Percentiles rank a stretch among this genome's conserved stretches.
Evolutionary conservation across 1,140 invertebrate genomes (phyloP).

Genomic region (Formica exsecta): DNA sequence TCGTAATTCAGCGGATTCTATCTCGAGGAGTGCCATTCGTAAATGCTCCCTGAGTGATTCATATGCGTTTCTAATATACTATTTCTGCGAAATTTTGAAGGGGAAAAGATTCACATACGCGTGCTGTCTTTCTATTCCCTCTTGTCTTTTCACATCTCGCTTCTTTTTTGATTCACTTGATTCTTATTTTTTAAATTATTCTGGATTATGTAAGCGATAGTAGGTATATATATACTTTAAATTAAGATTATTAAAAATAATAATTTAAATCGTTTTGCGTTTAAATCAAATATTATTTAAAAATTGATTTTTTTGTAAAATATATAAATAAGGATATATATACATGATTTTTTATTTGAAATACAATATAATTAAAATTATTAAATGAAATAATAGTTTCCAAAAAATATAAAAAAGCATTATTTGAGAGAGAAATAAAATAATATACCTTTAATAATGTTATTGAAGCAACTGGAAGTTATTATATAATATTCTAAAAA

Average conservation of each 20-base stretch:
- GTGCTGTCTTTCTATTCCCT: background rate
- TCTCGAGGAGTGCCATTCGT: constrained; percentile 2
- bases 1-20: constrained; percentile 30
- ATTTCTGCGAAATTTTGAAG: background rate
- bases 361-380: no score
- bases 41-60: constrained; percentile 51
- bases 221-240: background rate
- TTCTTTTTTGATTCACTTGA: background rate
- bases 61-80: constrained; percentile 16
- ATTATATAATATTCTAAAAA: no score
- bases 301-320: background rate
- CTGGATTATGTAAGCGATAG: no score
- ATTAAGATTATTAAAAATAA: background rate
- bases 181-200: background rate
- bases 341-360: no score
- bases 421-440: background rate
- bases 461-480: background rate
- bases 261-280: background rate
- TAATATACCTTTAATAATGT: no score
- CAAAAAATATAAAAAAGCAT: background rate
- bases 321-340: background rate
- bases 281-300: no score
- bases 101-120: background rate
- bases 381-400: no score
- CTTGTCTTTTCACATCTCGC: background rate